Evolutionary conservation across 2,888 invertebrate species (phyloP).

Genomic region (Xestia xanthographa): DNA sequence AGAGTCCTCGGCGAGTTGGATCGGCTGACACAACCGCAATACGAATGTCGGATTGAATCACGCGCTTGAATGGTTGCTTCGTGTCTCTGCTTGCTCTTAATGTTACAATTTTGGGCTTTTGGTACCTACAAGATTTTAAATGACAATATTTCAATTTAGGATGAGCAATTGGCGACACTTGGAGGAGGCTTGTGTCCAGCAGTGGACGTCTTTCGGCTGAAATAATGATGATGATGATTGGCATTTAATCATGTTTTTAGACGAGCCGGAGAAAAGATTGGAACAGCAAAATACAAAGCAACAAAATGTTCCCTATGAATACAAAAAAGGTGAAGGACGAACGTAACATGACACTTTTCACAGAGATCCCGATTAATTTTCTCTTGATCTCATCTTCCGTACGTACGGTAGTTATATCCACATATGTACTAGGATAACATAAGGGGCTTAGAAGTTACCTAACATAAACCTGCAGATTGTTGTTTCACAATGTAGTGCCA

Average conservation of each 20-base stretch:
- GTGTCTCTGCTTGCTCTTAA: background rate
- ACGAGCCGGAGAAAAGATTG: background rate
- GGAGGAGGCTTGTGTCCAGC: no score
- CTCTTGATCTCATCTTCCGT: background rate
- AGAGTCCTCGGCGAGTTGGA: background rate
- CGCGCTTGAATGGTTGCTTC: slow-evolving; percentile 26
- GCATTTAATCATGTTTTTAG: no score
- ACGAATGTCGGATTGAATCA: slow-evolving; percentile 43
- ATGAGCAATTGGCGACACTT: no score
- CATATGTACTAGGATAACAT: slow-evolving; percentile 22
- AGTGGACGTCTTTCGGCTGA: no score
- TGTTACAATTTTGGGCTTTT: background rate
- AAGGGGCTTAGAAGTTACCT: background rate
- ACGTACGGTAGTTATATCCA: background rate
- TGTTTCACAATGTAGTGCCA: background rate
- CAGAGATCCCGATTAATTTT: background rate
- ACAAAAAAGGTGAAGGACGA: background rate
- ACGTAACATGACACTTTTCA: background rate
- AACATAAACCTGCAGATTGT: no score
- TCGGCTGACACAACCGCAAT: slow-evolving; percentile 43
- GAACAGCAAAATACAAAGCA: background rate
- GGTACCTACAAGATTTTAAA: background rate
- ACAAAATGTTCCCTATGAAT: background rate
- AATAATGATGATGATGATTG: no score
- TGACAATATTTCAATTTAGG: background rate